A percentile compares a stretch with the other conserved stretches of the same genome.
These are phyloP conservation scores for Megaustenia siamemsis DNA, from an alignment of 2,888 invertebrate species.

Conservation along the genomic window DNA sequence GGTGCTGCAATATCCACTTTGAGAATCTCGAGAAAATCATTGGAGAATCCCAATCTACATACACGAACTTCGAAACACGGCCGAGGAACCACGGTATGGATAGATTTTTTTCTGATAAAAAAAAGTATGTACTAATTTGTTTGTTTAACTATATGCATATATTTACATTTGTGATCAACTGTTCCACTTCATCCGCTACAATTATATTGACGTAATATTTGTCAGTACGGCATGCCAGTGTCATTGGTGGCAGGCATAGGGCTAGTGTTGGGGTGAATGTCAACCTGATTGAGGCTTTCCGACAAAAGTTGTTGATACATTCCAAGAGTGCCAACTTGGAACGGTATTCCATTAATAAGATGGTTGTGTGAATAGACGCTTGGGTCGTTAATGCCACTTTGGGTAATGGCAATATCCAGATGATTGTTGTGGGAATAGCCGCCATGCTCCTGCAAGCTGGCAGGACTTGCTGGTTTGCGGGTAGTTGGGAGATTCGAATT, in stretches of 20 bases:
- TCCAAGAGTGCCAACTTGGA: neutral
- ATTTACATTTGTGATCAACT: too few species aligned
- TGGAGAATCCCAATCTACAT: too few species aligned
- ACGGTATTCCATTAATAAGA: constrained; percentile 1
- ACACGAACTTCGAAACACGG: too few species aligned
- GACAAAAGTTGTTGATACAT: constrained; percentile 39
- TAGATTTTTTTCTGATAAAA: too few species aligned
- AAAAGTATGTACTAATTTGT: too few species aligned
- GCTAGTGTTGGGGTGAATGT: constrained; percentile 23
- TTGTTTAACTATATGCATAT: too few species aligned
- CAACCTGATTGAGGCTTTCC: constrained; percentile 32
- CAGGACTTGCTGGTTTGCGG: constrained; percentile 20
- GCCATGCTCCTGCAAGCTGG: neutral
- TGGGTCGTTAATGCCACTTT: constrained; percentile 7
- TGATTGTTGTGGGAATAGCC: constrained; percentile 40
- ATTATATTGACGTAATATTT: too few species aligned
- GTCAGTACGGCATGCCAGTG: constrained; percentile 46
- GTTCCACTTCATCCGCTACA: too few species aligned
- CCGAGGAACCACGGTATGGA: too few species aligned
- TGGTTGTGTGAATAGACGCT: constrained; percentile 36
- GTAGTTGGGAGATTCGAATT: constrained; percentile 42
- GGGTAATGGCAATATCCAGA: neutral
- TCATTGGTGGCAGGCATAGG: constrained; percentile 24
- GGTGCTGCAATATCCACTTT: too few species aligned
- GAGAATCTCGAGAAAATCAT: too few species aligned